phyloP scores from a whole-genome alignment of 2,113 vertebrate species.

The Paracanthobrama guichenoti region DNA sequence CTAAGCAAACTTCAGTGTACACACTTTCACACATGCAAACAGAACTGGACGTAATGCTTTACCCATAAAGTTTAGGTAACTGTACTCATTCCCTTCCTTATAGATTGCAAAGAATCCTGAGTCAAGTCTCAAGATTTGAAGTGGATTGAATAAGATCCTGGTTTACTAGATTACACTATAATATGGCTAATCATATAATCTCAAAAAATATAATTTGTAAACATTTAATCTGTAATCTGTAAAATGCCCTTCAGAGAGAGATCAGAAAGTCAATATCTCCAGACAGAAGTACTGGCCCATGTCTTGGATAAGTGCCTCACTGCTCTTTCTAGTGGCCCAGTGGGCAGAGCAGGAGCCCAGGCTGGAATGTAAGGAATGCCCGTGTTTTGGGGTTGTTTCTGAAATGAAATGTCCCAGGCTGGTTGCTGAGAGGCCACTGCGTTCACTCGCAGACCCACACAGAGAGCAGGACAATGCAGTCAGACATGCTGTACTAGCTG shows the following conservation, averaged over 20 bases:
- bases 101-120: no score
- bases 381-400: conserved; percentile 23
- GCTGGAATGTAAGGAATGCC: conserved; percentile 53
- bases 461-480: conserved; percentile 20
- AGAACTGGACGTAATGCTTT: no score
- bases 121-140: no score
- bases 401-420: conserved; percentile 4
- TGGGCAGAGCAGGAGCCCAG: conserved; percentile 14
- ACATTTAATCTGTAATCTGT: no score
- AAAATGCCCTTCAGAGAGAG: background rate
- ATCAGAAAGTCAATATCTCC: background rate
- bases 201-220: no score
- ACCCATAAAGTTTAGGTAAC: no score
- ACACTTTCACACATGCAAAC: no score
- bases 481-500: background rate
- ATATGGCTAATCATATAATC: no score
- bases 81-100: no score
- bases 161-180: no score
- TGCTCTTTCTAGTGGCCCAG: background rate
- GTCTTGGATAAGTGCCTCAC: background rate
- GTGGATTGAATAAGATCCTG: no score
- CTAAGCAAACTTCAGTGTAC: no score
- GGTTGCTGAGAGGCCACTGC: background rate
- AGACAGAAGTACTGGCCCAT: background rate
- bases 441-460: conserved; percentile 2